Conservation (phyloP, 2,113 vertebrate genomes). For the Ammospiza caudacuta region DNA sequence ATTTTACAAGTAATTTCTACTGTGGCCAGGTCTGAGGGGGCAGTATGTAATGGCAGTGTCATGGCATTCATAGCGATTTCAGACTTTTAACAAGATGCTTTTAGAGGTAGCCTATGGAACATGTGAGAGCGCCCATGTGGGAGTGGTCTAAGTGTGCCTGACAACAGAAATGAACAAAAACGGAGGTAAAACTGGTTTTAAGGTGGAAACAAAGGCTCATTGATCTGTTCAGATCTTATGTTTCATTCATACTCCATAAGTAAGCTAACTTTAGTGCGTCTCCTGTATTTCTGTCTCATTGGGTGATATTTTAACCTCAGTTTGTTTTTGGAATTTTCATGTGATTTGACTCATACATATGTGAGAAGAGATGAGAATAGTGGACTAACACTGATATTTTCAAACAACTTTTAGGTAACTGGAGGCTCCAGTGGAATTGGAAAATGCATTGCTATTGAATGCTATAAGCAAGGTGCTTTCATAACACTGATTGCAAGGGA, state of each 20-base stretch:
- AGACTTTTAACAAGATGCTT: not conserved
- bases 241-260: not conserved
- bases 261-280: not conserved
- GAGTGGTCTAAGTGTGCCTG: not conserved
- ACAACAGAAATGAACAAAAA: not conserved
- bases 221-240: not conserved
- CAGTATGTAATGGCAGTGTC: not conserved
- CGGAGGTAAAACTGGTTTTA: not conserved
- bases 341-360: not conserved
- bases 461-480: conserved; percentile 94
- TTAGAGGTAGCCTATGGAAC: not conserved
- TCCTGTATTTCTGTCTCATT: not conserved
- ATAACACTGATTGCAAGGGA: conserved; percentile 95
- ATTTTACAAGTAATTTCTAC: not conserved
- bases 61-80: not conserved
- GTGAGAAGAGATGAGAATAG: not conserved
- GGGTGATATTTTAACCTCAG: not conserved
- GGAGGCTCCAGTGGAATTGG: conserved; percentile 98
- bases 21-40: not conserved
- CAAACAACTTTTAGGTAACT: conserved; percentile 82
- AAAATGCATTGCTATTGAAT: conserved; percentile 94
- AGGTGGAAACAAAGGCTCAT: not conserved
- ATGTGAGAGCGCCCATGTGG: not conserved
- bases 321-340: not conserved
- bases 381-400: conserved; percentile 9